Conservation (phyloP, 2,113 vertebrate genomes). For the Sialia sialis region DNA sequence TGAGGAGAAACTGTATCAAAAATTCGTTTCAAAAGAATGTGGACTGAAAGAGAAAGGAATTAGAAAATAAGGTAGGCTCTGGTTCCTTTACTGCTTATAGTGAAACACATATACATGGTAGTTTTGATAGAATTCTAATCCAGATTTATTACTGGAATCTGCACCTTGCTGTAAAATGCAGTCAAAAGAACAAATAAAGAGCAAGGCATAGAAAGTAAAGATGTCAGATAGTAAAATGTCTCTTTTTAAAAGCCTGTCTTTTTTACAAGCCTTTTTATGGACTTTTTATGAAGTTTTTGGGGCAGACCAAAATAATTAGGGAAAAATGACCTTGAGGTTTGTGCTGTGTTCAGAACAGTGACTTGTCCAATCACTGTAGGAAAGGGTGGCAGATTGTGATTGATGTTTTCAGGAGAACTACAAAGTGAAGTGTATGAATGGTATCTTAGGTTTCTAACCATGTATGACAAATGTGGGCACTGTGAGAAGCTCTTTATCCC, state of each 20-base stretch:
- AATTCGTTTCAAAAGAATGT: not conserved
- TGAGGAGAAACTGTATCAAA: not conserved
- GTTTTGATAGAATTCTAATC: slow-evolving; percentile 6
- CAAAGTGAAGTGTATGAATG: slow-evolving; percentile 43
- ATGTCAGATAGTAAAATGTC: not conserved
- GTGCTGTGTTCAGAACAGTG: slow-evolving; percentile 38
- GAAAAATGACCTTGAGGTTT: slow-evolving; percentile 65
- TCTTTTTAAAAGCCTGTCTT: not conserved
- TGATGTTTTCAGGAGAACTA: slow-evolving; percentile 62
- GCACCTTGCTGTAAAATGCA: not conserved
- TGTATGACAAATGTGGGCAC: not conserved
- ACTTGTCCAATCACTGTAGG: slow-evolving; percentile 36
- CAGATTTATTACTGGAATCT: not conserved
- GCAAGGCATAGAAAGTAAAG: slow-evolving; percentile 3
- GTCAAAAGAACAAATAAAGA: slow-evolving; percentile 10
- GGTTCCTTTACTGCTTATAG: not conserved
- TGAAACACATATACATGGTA: not conserved
- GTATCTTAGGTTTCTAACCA: slow-evolving; percentile 39
- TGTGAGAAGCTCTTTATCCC: slow-evolving; percentile 32
- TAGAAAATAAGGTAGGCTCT: not conserved
- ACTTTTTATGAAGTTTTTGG: slow-evolving; percentile 39
- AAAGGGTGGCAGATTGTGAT: slow-evolving; percentile 42
- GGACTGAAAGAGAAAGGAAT: not conserved
- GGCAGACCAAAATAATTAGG: slow-evolving; percentile 60
- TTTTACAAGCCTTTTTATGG: slow-evolving; percentile 4